Evolutionary conservation across 2,113 vertebrate genomes (phyloP).

Genomic region (Gymnorhina tibicen): DNA sequence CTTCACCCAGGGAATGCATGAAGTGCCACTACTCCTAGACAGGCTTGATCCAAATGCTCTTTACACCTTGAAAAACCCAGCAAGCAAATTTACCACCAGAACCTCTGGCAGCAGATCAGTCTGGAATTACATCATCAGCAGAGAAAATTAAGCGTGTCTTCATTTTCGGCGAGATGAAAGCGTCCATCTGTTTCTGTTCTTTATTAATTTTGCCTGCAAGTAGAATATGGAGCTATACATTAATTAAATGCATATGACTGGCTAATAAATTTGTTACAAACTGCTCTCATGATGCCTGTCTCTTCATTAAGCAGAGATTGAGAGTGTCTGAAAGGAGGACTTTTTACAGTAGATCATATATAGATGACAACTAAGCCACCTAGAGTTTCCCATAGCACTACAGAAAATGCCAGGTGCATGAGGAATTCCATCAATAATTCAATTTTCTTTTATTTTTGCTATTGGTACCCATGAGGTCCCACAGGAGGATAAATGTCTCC

Average conservation of each 20-base stretch:
- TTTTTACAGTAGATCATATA: neutral
- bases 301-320: neutral
- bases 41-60: neutral
- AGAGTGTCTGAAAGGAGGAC: neutral
- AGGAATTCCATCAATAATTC: neutral
- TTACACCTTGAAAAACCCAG: conserved; percentile 1
- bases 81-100: conserved; percentile 10
- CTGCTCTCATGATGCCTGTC: neutral
- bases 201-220: conserved; percentile 47
- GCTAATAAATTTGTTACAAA: conserved; percentile 43
- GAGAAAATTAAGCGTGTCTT: conserved; percentile 35
- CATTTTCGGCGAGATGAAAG: neutral
- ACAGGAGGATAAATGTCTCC: neutral
- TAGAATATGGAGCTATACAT: conserved; percentile 23
- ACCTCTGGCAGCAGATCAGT: conserved; percentile 1
- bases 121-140: conserved; percentile 4
- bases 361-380: neutral
- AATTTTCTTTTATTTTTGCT: neutral
- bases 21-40: neutral
- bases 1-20: neutral
- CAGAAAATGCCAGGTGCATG: neutral
- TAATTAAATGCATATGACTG: conserved; percentile 54
- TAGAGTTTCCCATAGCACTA: neutral
- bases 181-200: neutral
- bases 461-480: neutral